Conservation (phyloP, 2,113 vertebrate genomes). For the Scartelaos histophorus region DNA sequence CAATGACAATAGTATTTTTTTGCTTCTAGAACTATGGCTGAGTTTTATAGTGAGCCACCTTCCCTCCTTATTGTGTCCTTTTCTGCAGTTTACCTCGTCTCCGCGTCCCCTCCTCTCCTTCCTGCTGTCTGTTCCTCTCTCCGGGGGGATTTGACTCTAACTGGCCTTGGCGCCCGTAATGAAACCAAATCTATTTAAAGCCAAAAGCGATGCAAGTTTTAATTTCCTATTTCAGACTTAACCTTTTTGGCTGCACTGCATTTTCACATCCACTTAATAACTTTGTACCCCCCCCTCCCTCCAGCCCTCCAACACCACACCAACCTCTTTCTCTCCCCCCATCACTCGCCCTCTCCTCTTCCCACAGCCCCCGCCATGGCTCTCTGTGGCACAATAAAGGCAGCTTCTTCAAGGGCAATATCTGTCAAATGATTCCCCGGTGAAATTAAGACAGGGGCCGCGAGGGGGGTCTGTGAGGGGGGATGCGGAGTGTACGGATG, state of each 20-base stretch:
- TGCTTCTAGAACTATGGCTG: conserved; percentile 23
- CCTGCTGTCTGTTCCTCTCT: conserved; percentile 53
- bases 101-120: conserved; percentile 52
- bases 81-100: conserved; percentile 45
- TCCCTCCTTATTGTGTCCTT: conserved; percentile 57
- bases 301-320: conserved; percentile 1
- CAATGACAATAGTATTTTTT: background rate
- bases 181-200: conserved; percentile 85
- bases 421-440: conserved; percentile 75
- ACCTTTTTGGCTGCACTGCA: conserved; percentile 81
- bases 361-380: conserved; percentile 50
- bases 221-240: conserved; percentile 81
- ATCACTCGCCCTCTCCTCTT: conserved; percentile 49
- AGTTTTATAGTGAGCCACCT: conserved; percentile 71
- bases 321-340: conserved; percentile 32
- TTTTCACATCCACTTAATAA: conserved; percentile 83
- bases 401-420: conserved; percentile 77
- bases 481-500: conserved; percentile 11
- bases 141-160: conserved; percentile 79
- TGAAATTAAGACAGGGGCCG: conserved; percentile 77
- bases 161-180: conserved; percentile 79
- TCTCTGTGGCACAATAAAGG: conserved; percentile 63
- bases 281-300: conserved; percentile 65
- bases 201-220: conserved; percentile 82
- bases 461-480: conserved; percentile 42